Conservation (phyloP, 64 coral and sea anemone species). For the Pachyseris speciosa region DNA sequence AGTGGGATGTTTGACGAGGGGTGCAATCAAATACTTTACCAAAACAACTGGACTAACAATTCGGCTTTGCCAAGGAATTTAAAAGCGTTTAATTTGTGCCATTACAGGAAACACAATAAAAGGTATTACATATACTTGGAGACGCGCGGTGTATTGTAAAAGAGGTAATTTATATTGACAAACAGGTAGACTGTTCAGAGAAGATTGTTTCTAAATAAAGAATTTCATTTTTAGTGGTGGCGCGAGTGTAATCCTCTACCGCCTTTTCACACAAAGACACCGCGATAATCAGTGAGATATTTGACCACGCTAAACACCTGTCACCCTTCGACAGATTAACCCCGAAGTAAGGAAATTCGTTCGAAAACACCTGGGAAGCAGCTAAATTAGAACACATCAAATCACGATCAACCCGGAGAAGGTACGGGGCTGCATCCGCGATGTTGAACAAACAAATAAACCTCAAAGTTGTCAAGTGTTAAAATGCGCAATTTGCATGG, state of each 20-base stretch:
- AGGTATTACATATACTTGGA: not conserved
- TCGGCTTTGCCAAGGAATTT: not conserved
- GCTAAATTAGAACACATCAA: not conserved
- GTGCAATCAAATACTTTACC: not conserved
- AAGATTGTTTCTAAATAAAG: conserved; percentile 19
- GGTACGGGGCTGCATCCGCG: not conserved
- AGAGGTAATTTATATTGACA: not conserved
- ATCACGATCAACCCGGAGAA: not conserved
- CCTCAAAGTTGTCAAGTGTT: not conserved
- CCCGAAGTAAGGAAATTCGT: not conserved
- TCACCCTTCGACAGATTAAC: not conserved
- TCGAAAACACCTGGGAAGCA: conserved; percentile 12
- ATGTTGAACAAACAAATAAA: not conserved
- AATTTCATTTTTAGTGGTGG: not conserved
- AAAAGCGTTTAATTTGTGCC: not conserved
- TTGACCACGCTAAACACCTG: conserved; percentile 32
- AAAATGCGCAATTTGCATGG: not conserved
- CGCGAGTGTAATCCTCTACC: not conserved
- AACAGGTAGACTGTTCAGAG: conserved; percentile 4
- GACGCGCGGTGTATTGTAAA: not conserved
- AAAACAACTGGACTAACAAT: conserved; percentile 3
- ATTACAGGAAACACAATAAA: no score
- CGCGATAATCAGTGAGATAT: conserved; percentile 25
- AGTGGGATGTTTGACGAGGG: not conserved
- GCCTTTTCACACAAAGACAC: not conserved